Evolutionary conservation across 2,797 vertebrate species (phyloP).

Genomic region (Pteropus rufus): DNA sequence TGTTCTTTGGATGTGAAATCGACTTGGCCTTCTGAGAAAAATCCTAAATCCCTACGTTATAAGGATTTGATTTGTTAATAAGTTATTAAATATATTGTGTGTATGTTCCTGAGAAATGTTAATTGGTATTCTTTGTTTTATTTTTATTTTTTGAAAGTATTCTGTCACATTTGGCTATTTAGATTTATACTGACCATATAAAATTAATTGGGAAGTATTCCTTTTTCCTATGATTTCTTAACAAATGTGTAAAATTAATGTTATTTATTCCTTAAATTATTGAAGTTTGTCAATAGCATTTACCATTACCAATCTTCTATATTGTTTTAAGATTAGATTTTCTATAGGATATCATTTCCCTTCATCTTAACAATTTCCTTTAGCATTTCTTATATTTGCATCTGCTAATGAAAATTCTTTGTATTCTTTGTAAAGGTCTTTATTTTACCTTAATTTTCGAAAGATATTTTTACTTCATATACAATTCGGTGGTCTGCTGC

Average conservation of each 20-base stretch:
- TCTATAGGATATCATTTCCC: not conserved
- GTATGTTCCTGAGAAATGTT: not conserved
- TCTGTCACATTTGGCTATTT: not conserved
- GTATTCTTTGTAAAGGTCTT: not conserved
- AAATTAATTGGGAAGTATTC: not conserved
- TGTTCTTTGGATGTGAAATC: not conserved
- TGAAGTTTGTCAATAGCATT: not conserved
- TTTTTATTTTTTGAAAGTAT: not conserved
- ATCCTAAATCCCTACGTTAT: not conserved
- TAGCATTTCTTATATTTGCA: not conserved
- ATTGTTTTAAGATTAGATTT: not conserved
- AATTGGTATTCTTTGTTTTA: not conserved
- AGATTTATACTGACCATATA: not conserved
- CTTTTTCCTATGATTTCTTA: not conserved
- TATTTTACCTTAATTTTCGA: not conserved
- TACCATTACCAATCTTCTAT: not conserved
- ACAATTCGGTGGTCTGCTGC: not conserved
- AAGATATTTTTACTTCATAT: not conserved
- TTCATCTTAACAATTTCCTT: not conserved
- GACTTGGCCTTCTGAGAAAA: not conserved
- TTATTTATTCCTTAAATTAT: not conserved
- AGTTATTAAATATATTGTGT: not conserved
- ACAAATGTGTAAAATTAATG: not conserved
- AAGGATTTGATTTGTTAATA: not conserved
- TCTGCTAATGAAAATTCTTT: not conserved